Base-by-base conservation (phyloP, 2,797 vertebrate species). In the Lithobates pipiens region DNA sequence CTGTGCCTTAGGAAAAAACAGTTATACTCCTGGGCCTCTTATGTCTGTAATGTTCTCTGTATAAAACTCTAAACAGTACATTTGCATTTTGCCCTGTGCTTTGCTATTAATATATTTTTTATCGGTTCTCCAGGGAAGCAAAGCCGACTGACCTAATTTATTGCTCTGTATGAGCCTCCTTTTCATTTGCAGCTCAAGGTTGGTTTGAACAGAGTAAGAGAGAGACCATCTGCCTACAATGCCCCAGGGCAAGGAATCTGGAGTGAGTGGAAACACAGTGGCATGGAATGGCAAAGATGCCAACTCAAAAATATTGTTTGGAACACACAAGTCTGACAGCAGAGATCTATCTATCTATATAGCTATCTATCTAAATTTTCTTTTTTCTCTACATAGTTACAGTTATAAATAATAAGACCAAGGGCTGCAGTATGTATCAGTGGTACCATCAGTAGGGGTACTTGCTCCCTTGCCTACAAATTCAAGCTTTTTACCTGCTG, bases 121-220 rank as follows among this genome's bases (percentile, higher is more conserved):
- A 78, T 87, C 81, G 79, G 69, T 70, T 83, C 80, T 83, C 76
- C 67, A 79, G 81, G 81, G 81, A 63, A 65, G 61, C 69, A 74
- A 61, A 83, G 80, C 44, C 42, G 70, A 69, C 81, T 87, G 85
- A 87, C 85, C 85, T 83, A 87, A 79, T 87, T 81, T 86, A 82
- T 67, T 87, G 54, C 57, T 73, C 39, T 68, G 75, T 77, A 72
- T 21, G 63, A 61, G 80, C 75, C 32, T 82, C 73, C 39, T 72
- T 82, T 77, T 76, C 27, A 78, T 78, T 83, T 86, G 29, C 68
- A 76, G 68, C 67, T 68, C 68, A 77, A 77, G 75, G 50, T 82
- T 86, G 61, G 80, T 75, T 87, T 83, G 71, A 87, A 54, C 71
- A 27, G 83, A 74, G 61, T 63, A 39, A 72, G 74, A 50, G 68